Percentiles rank a stretch among this genome's conserved stretches.
Evolutionary conservation across 2,797 vertebrate species (phyloP).

Genomic region (Otolemur crassicaudatus): DNA sequence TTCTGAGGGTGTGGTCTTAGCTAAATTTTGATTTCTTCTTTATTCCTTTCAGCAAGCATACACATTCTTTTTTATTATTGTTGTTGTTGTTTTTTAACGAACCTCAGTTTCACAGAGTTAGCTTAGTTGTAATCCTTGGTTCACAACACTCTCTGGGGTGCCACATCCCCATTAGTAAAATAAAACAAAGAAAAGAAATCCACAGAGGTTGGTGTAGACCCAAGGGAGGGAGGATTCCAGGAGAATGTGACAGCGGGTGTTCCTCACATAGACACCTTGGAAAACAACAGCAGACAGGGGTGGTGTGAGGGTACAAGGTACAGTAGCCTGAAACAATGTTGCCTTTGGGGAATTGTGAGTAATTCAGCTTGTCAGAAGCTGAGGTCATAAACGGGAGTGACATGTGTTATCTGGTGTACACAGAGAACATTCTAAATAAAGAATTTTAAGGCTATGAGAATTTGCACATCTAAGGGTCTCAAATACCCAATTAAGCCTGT

Average conservation of each 20-base stretch:
- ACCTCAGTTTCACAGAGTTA: not conserved
- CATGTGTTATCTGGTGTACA: not conserved
- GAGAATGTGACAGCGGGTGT: not conserved
- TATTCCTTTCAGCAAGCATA: not conserved
- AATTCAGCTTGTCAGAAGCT: not conserved
- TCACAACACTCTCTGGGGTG: not conserved
- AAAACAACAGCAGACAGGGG: not conserved
- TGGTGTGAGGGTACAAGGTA: not conserved
- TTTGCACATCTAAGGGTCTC: not conserved
- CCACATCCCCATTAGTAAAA: not conserved
- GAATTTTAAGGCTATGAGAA: constrained; percentile 45
- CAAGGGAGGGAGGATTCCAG: not conserved
- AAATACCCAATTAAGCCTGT: constrained; percentile 39
- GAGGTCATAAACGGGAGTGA: constrained; percentile 11
- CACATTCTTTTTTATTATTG: not conserved
- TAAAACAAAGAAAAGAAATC: constrained; percentile 13
- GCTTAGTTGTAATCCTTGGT: constrained; percentile 1
- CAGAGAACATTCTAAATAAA: not conserved
- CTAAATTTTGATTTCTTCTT: constrained; percentile 3
- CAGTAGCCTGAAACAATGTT: not conserved
- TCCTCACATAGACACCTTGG: not conserved
- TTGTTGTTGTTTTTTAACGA: not conserved
- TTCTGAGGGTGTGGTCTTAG: not conserved
- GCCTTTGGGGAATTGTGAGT: not conserved
- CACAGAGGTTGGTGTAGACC: not conserved